A percentile compares a stretch with the other conserved stretches of the same genome.
These are phyloP conservation scores for Ruditapes philippinarum DNA, from an alignment of 1,140 invertebrate genomes.

Conservation along the genomic window DNA sequence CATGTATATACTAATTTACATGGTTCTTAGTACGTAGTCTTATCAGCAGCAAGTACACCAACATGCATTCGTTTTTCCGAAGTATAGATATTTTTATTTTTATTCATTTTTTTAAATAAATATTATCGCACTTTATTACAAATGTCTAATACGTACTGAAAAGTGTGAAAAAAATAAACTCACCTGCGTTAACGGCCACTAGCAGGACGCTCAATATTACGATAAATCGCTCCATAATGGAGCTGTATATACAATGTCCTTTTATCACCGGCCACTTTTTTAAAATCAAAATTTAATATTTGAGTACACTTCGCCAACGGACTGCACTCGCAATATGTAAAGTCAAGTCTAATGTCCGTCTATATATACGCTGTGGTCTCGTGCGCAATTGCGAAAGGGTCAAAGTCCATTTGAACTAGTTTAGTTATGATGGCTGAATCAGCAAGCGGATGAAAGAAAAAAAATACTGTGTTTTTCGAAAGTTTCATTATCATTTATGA, in stretches of 20 bases:
- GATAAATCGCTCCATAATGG: constrained; percentile 22
- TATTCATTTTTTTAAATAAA: no score
- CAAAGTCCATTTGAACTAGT: constrained; percentile 30
- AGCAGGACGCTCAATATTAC: constrained; percentile 8
- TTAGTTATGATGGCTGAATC: background rate
- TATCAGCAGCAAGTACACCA: no score
- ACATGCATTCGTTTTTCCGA: no score
- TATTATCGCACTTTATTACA: no score
- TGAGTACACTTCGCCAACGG: background rate
- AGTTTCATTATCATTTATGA: constrained; percentile 19
- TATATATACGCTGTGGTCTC: background rate
- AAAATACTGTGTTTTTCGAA: background rate
- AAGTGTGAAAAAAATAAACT: no score
- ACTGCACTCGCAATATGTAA: background rate
- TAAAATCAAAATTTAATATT: no score
- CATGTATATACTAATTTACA: no score
- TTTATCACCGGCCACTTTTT: no score
- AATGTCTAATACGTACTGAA: no score
- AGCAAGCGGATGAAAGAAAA: background rate
- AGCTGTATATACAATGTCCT: background rate
- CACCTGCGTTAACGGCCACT: background rate
- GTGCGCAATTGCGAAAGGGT: constrained; percentile 1
- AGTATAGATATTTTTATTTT: no score
- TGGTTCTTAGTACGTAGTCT: no score
- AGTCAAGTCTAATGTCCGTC: background rate